Base-by-base conservation (phyloP, 2,113 vertebrate species). In the Rhynchomys soricoides region DNA sequence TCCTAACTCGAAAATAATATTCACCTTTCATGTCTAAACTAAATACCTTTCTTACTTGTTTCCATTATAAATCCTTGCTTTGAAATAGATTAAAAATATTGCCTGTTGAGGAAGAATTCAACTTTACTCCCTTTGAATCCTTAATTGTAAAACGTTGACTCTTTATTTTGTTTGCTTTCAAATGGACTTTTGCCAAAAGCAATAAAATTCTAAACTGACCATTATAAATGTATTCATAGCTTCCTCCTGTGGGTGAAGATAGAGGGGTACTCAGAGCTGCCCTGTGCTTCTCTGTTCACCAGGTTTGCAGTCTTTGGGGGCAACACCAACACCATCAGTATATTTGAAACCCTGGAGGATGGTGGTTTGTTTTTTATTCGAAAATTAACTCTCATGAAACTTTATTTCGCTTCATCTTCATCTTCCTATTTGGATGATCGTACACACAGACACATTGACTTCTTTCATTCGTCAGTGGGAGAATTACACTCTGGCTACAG, bases 351-450 rank as follows among this genome's bases (percentile, higher is more conserved):
- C 52, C 55, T 86, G 62, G 85, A 92, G 21, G 48, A 64, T 0
- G 48, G 79, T 86, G 83, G 48, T 94, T 94, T 97, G 91, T 74
- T 97, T 97, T 96, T 96, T 59, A 85, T 96, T 96, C 24, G 95
- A 70, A 95, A 97, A 93, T 96, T 92, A 95, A 89, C 29, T 93
- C 92, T 89, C 74, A 78, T 57, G 64, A 93, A 95, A 83, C 81
- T 70, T 91, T 85, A 73, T 92, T 93, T 96, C 82, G 68, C 93
- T 94, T 88, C 90, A 48, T 73, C 75, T 40, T 79, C 45, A 74
- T 22, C 55, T 95, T 95, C 74, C 40, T 50, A 89, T 86, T 91
- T 89, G 73, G 19, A 90, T 89, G 77, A 81, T 74, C 73, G 26
- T 83, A 62, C 40, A 87, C 52, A 73, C 26, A 96, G 40, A 90